phyloP scores from a whole-genome alignment of 2,113 vertebrate species.

The Eublepharis macularius region DNA sequence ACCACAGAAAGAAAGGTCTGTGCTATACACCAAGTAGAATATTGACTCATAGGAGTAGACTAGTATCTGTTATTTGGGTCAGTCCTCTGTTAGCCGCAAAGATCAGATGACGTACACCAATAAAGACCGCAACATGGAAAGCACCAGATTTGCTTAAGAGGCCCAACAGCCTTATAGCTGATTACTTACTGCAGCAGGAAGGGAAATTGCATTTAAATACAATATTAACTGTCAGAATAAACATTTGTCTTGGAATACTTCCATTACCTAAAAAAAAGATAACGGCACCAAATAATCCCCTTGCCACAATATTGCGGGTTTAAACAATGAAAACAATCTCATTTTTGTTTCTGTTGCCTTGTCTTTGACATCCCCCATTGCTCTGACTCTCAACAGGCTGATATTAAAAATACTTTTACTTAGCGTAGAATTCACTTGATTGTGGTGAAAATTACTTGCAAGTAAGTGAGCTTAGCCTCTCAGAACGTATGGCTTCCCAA shows the following conservation, averaged over 20 bases:
- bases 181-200: constrained; percentile 4
- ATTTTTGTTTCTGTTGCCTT: not conserved
- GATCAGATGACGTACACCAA: not conserved
- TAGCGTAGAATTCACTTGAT: not conserved
- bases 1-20: not conserved
- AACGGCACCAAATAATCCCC: too few species aligned
- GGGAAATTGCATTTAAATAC: not conserved
- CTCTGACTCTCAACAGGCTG: not conserved
- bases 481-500: too few species aligned
- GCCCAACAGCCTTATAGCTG: not conserved
- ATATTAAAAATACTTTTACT: not conserved
- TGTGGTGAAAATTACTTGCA: not conserved
- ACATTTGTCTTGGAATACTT: not conserved
- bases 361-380: not conserved
- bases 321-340: not conserved
- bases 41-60: not conserved
- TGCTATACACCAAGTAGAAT: not conserved
- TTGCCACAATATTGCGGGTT: too few species aligned
- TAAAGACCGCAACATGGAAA: not conserved
- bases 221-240: not conserved
- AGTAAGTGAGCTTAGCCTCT: not conserved
- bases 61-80: not conserved
- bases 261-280: not conserved
- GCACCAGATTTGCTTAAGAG: not conserved
- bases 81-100: not conserved